phyloP scores from a whole-genome alignment of 1,140 invertebrate species.

The Choristoneura fumiferana region DNA sequence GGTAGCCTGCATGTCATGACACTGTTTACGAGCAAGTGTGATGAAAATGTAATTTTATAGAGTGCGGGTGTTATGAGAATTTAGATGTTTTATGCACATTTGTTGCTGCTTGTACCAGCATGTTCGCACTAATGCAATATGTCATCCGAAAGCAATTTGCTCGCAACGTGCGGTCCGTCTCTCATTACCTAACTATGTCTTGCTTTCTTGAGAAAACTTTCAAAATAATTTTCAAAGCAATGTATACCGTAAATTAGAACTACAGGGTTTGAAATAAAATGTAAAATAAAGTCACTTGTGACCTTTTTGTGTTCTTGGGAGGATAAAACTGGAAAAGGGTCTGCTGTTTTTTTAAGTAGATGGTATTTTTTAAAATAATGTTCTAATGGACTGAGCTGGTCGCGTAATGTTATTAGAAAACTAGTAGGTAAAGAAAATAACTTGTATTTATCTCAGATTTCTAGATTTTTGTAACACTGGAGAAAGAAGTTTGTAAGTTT shows the following conservation, averaged over 20 bases:
- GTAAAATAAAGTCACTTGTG: not conserved
- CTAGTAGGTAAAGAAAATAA: no score
- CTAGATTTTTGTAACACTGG: no score
- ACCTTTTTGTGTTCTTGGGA: not conserved
- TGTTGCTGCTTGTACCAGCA: not conserved
- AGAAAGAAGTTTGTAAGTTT: no score
- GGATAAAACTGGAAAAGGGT: not conserved
- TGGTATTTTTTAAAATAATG: no score
- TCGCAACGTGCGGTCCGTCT: slow-evolving; percentile 60
- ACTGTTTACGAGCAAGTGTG: no score
- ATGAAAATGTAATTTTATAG: no score
- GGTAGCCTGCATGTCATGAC: no score
- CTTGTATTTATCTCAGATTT: no score
- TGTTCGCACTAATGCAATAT: slow-evolving; percentile 55
- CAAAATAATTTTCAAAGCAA: not conserved
- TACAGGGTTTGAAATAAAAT: not conserved
- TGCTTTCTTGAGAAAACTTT: not conserved
- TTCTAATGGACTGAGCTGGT: no score
- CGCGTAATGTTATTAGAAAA: no score
- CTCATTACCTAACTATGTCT: slow-evolving; percentile 22
- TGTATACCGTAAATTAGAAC: not conserved
- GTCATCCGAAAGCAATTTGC: slow-evolving; percentile 72
- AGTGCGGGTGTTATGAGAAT: no score
- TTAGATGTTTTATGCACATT: no score
- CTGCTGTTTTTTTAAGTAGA: not conserved